Evolutionary conservation across 2,113 vertebrate species (phyloP).

Genomic region (Malurus melanocephalus): DNA sequence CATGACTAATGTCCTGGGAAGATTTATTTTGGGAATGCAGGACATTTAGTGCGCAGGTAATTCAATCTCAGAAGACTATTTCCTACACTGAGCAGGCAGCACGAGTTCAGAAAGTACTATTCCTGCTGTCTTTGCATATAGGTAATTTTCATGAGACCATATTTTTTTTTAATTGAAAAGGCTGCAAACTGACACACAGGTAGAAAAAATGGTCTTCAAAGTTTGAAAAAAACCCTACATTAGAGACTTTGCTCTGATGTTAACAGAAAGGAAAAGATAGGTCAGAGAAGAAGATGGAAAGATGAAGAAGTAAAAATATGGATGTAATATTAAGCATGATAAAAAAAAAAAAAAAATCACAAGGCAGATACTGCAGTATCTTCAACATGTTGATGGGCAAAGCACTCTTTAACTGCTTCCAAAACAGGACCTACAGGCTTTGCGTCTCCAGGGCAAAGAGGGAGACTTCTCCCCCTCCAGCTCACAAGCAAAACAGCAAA

Average conservation of each 20-base stretch:
- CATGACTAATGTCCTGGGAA: neutral
- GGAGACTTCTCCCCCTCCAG: neutral
- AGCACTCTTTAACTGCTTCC: neutral
- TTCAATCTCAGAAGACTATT: neutral
- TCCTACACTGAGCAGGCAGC: neutral
- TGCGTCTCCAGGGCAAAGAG: neutral
- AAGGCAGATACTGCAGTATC: neutral
- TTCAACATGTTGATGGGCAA: neutral
- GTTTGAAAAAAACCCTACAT: neutral
- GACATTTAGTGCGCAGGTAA: neutral
- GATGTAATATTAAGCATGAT: neutral
- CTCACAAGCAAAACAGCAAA: neutral
- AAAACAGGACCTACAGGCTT: slow-evolving; percentile 2
- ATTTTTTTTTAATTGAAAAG: neutral
- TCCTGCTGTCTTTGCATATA: neutral
- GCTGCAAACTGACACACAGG: neutral
- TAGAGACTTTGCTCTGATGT: neutral
- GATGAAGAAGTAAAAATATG: neutral
- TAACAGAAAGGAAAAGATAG: neutral
- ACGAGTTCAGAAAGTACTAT: neutral
- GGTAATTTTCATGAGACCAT: neutral
- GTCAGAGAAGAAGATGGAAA: neutral
- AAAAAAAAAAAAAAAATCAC: neutral
- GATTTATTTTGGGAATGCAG: neutral
- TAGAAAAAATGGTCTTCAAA: neutral